Conservation (phyloP, 2,113 vertebrate species). For the Vidua chalybeata region DNA sequence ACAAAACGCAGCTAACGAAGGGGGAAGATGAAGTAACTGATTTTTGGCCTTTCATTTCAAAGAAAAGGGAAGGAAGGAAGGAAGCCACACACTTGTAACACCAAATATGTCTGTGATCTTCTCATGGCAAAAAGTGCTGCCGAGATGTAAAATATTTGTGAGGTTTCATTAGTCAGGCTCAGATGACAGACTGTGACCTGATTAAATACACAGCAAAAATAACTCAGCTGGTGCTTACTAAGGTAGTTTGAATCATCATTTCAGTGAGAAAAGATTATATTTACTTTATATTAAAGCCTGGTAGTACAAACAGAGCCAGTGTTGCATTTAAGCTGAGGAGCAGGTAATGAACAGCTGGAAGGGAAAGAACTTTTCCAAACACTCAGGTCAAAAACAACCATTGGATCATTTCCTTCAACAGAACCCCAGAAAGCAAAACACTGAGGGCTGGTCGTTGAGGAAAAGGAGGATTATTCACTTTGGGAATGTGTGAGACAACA, state of each 20-base stretch:
- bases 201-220: not conserved
- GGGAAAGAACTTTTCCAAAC: not conserved
- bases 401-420: not conserved
- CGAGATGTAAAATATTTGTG: not conserved
- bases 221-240: not conserved
- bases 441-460: not conserved
- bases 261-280: not conserved
- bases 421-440: not conserved
- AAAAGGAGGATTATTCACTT: not conserved
- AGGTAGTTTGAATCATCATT: not conserved
- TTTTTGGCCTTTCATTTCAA: not conserved
- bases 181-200: not conserved
- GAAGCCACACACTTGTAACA: not conserved
- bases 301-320: not conserved
- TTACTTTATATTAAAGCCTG: not conserved
- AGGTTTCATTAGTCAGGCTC: constrained; percentile 14
- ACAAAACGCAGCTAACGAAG: accelerated
- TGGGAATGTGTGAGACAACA: not conserved
- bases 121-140: not conserved
- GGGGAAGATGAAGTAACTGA: not conserved
- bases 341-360: not conserved
- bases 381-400: not conserved
- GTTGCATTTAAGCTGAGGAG: not conserved
- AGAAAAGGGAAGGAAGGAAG: constrained; percentile 23
- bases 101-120: not conserved